phyloP scores from a whole-genome alignment of 2,113 vertebrate species.

The Brachirus orientalis region DNA sequence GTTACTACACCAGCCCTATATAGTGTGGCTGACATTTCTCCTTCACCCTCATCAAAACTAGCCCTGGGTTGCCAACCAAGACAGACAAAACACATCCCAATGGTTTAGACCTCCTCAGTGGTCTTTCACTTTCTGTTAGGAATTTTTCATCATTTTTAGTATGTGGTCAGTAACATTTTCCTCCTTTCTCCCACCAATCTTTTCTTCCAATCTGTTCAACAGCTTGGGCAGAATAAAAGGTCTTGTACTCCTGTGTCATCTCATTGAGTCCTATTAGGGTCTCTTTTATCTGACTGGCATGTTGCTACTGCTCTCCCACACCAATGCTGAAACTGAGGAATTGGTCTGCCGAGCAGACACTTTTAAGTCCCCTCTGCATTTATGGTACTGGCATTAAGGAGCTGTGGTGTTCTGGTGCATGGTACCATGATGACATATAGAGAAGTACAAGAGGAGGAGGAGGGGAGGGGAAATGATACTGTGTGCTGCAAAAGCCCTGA shows the following conservation, averaged over 20 bases:
- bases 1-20: neutral
- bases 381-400: constrained; percentile 22
- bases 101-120: constrained; percentile 14
- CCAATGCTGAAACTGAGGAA: constrained; percentile 45
- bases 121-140: constrained; percentile 6
- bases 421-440: constrained; percentile 16
- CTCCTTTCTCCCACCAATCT: neutral
- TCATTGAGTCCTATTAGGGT: constrained; percentile 63
- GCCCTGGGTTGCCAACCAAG: constrained; percentile 35
- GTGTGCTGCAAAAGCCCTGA: constrained; percentile 24
- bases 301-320: constrained; percentile 57
- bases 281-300: constrained; percentile 66
- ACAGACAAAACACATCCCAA: constrained; percentile 26
- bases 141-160: constrained; percentile 23
- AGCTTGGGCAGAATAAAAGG: constrained; percentile 45
- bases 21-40: constrained; percentile 45
- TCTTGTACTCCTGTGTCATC: constrained; percentile 57
- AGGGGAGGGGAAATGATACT: constrained; percentile 12
- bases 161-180: constrained; percentile 33
- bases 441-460: no score
- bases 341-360: constrained; percentile 37
- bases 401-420: constrained; percentile 11
- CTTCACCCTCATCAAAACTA: constrained; percentile 17
- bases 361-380: constrained; percentile 33
- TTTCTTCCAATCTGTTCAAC: constrained; percentile 19